Evolutionary conservation across 2,888 invertebrate genomes (phyloP), one percentile per base, ranked within the genome.

Genomic region (Cremastinae sp.): DNA sequence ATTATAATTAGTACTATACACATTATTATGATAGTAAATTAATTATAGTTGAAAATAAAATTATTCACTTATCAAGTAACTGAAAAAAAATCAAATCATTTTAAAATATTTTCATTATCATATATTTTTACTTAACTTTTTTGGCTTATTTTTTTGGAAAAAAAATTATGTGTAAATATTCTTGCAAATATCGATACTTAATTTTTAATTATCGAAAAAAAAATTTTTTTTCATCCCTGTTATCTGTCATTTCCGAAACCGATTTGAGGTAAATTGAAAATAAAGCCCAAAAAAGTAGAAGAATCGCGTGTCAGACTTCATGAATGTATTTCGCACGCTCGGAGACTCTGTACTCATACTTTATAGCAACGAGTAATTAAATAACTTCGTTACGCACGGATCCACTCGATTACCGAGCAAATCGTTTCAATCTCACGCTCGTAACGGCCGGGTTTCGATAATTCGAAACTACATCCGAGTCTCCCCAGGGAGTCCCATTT

Each of bases 361-460:
- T 68, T 49, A 47, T 18, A 56, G 55, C 53, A 53, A 9, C 49
- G 41, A 43, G 68, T 68, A 68, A 74, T 74, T 68, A 74, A 74
- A 74, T 74, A 69, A 68, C 74, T 68, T 62, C 56, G 68, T 74
- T 74, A 74, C 68, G 74, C 74, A 74, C 74, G 68, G 55, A 69
- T 58, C 43, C 35, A 35, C 69, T 22, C 74, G 58, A 74, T 74
- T 69, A 74, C 20, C 64, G 39, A 41, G 58, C 74, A 39, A 74
- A 74, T 74, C 62, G 69, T 51, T 74, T 74, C 64, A 69, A 69
- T 74, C 74, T 74, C 74, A 74, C 74, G 74, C 74, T 64, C 58
- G 69, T 64, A 69, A 69, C 69, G 56, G 62, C 74, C 49, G 49
- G 69, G 69, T 74, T 59, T 74, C 74, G 64, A 69, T 69, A 55